phyloP scores from a whole-genome alignment of 1,140 invertebrate genomes.

The Drosophila quadrilineata region DNA sequence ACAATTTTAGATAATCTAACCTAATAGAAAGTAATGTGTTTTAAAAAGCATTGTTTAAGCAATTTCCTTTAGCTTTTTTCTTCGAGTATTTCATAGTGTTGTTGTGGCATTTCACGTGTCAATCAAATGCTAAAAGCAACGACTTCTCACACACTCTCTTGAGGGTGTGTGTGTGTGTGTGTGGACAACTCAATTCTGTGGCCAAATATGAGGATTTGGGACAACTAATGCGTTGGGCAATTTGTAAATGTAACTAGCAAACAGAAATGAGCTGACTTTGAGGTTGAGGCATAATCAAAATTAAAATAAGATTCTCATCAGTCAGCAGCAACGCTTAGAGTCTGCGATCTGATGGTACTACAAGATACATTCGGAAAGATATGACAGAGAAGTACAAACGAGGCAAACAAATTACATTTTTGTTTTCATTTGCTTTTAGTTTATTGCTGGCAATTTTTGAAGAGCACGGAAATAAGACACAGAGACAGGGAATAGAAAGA shows the following conservation, averaged over 20 bases:
- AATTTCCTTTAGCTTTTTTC: slow-evolving; percentile 20
- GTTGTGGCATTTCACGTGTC: slow-evolving; percentile 38
- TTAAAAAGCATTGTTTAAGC: too few relatives aligned
- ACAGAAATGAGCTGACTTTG: slow-evolving; percentile 54
- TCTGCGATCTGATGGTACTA: too few relatives aligned
- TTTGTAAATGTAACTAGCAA: slow-evolving; percentile 75
- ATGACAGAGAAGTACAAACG: slow-evolving; percentile 72
- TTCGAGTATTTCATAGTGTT: slow-evolving; percentile 10
- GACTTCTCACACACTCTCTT: slow-evolving; percentile 30
- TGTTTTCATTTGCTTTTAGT: slow-evolving; percentile 52
- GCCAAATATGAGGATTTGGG: not conserved
- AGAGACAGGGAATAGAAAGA: not conserved
- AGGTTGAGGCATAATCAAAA: slow-evolving; percentile 68
- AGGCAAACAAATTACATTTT: slow-evolving; percentile 75
- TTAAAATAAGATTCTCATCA: slow-evolving; percentile 78
- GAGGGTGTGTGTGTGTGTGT: slow-evolving; percentile 3
- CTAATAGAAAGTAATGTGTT: too few relatives aligned
- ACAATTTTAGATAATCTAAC: too few relatives aligned
- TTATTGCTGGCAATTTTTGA: slow-evolving; percentile 75
- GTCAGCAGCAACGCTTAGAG: slow-evolving; percentile 71
- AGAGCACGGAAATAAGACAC: slow-evolving; percentile 35
- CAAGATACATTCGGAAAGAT: slow-evolving; percentile 68
- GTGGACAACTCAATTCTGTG: slow-evolving; percentile 51
- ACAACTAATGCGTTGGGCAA: slow-evolving; percentile 48
- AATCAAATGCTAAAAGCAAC: slow-evolving; percentile 63